Percentiles rank a stretch among this genome's conserved stretches.
Evolutionary conservation across 2,797 vertebrate genomes (phyloP).

Genomic region (Neostethus bicornis): DNA sequence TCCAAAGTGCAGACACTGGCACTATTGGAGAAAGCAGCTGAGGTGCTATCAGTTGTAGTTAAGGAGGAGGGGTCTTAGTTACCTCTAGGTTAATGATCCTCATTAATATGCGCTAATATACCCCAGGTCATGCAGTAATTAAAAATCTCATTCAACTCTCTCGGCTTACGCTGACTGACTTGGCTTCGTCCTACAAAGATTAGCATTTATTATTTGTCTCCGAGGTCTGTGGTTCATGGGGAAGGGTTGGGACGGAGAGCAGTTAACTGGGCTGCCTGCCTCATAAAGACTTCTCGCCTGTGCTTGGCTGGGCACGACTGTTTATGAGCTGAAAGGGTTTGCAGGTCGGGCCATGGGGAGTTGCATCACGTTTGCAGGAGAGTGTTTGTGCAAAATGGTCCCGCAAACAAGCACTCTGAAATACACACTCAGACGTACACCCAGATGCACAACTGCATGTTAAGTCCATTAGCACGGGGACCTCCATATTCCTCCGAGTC

Average conservation of each 20-base stretch:
- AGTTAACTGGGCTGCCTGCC: conserved; percentile 41
- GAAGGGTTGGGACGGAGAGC: conserved; percentile 45
- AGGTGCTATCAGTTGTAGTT: conserved; percentile 84
- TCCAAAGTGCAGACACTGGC: conserved; percentile 19
- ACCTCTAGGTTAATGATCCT: conserved; percentile 87
- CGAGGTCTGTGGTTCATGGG: conserved; percentile 54
- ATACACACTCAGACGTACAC: conserved; percentile 57
- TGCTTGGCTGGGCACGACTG: conserved; percentile 64
- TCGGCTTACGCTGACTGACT: conserved; percentile 77
- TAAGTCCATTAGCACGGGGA: conserved; percentile 75
- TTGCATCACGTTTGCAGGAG: conserved; percentile 83
- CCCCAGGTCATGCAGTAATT: conserved; percentile 88
- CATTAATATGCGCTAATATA: conserved; percentile 87
- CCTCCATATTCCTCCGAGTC: conserved; percentile 78
- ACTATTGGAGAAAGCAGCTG: conserved; percentile 54
- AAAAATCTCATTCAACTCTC: conserved; percentile 85
- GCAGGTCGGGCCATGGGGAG: conserved; percentile 71
- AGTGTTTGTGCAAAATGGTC: conserved; percentile 75
- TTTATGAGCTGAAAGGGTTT: conserved; percentile 69
- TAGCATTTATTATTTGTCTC: conserved; percentile 74
- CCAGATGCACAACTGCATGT: conserved; percentile 55
- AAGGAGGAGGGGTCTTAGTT: conserved; percentile 86
- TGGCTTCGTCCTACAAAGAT: conserved; percentile 68
- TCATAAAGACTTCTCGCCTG: conserved; percentile 49
- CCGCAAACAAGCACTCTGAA: conserved; percentile 62